Conservation (phyloP, 2,888 invertebrate genomes). For the Sphaerophoria rueppellii region DNA sequence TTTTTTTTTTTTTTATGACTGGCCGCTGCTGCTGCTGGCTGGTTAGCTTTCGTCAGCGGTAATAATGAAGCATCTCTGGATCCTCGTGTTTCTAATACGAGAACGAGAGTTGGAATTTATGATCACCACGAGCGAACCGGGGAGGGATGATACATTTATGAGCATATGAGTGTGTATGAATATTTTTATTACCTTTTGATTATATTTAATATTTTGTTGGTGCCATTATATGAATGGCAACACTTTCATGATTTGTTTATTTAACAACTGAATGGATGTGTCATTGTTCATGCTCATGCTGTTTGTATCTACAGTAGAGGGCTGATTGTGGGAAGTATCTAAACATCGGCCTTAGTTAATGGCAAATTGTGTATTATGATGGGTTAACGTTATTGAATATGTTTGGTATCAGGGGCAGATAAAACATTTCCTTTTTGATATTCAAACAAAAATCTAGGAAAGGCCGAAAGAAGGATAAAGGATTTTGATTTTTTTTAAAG, state of each 20-base stretch:
- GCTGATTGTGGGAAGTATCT: background rate
- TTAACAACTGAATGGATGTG: constrained; percentile 24
- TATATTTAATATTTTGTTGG: constrained; percentile 3
- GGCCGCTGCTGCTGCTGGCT: too few species aligned
- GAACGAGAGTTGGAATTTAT: constrained; percentile 45
- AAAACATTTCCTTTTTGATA: too few species aligned
- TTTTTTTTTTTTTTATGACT: constrained; percentile 38
- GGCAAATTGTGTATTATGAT: background rate
- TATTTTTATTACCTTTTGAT: constrained; percentile 51
- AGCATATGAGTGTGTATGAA: constrained; percentile 16
- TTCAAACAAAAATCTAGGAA: too few species aligned
- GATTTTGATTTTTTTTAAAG: too few species aligned
- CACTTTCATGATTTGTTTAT: constrained; percentile 44
- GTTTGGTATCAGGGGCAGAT: too few species aligned
- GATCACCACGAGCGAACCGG: background rate
- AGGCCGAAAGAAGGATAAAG: too few species aligned
- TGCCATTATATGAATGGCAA: constrained; percentile 33
- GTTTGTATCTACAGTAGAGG: background rate
- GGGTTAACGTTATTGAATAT: background rate
- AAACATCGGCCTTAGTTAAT: background rate
- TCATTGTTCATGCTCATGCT: constrained; percentile 6
- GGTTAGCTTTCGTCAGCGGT: background rate
- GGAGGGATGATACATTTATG: constrained; percentile 37
- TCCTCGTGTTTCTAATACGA: constrained; percentile 23
- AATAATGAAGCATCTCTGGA: constrained; percentile 45